Percentiles rank a stretch among this genome's conserved stretches.
Evolutionary conservation across 2,113 vertebrate genomes (phyloP).

Genomic region (Aegotheles bennettii): DNA sequence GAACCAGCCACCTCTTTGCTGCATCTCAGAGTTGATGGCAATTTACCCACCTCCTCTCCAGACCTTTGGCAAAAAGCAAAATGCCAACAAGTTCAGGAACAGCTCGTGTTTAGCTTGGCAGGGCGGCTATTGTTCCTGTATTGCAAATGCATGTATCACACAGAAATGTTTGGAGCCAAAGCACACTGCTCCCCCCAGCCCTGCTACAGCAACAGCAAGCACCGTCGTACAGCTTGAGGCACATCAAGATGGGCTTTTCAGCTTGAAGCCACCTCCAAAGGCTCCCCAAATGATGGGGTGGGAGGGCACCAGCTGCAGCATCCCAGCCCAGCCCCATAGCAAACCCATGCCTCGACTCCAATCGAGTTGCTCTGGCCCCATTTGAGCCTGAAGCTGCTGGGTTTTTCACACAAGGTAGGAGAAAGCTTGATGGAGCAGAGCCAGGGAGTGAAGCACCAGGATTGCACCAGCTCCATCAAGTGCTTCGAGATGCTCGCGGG

Average conservation of each 20-base stretch:
- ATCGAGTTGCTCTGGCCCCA: not conserved
- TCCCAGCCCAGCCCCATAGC: not conserved
- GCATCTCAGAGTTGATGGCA: not conserved
- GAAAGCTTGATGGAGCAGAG: not conserved
- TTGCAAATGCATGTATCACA: not conserved
- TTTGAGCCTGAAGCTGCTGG: not conserved
- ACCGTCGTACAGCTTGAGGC: not conserved
- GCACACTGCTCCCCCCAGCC: not conserved
- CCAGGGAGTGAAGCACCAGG: not conserved
- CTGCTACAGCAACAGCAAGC: not conserved
- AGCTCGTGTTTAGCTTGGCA: constrained; percentile 19
- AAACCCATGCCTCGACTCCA: not conserved
- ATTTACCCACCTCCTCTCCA: not conserved
- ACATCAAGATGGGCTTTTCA: not conserved
- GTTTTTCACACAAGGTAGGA: not conserved
- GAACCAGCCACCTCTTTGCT: not conserved
- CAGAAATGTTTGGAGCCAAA: not conserved
- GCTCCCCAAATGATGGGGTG: not conserved
- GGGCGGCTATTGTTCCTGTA: not conserved
- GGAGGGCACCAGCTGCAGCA: not conserved
- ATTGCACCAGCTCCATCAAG: not conserved
- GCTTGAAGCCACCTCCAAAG: not conserved
- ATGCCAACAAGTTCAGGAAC: not conserved
- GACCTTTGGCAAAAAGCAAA: not conserved
- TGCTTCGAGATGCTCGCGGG: not conserved